phyloP scores from a whole-genome alignment of 2,888 invertebrate genomes.

The Thysanoteuthis rhombus region DNA sequence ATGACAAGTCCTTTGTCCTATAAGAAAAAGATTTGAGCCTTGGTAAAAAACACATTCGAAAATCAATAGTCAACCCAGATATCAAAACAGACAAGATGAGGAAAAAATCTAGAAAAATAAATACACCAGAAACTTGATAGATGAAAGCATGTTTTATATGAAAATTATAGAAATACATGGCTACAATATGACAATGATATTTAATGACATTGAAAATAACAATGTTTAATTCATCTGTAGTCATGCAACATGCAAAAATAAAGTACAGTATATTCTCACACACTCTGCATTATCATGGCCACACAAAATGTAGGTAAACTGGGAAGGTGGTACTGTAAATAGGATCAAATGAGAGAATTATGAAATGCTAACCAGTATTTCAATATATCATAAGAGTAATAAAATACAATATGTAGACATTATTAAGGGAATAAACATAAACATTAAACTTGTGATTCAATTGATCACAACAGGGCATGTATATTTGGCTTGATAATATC shows the following conservation, averaged over 20 bases:
- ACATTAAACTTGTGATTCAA: background rate
- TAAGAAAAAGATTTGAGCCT: background rate
- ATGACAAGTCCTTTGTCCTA: background rate
- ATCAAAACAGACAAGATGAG: background rate
- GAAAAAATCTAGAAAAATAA: background rate
- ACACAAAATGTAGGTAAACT: conserved; percentile 15
- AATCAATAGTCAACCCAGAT: background rate
- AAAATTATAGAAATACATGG: background rate
- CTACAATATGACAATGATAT: conserved; percentile 28
- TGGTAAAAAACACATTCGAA: background rate
- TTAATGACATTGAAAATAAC: background rate
- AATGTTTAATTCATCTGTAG: background rate
- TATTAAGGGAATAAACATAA: background rate
- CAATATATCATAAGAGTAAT: background rate
- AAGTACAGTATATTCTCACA: conserved; percentile 23
- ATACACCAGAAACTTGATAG: background rate
- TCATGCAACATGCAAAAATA: conserved; percentile 26
- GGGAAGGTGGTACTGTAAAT: conserved; percentile 17
- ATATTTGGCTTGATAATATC: background rate
- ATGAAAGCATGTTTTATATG: background rate
- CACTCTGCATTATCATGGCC: conserved; percentile 28
- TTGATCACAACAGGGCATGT: background rate
- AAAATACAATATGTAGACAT: conserved; percentile 1
- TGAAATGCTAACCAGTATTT: conserved; percentile 12
- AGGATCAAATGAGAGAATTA: conserved; percentile 17